These are phyloP conservation scores for Piezodorus guildinii DNA, from an alignment of 1,140 invertebrate genomes.

Conservation along the genomic window DNA sequence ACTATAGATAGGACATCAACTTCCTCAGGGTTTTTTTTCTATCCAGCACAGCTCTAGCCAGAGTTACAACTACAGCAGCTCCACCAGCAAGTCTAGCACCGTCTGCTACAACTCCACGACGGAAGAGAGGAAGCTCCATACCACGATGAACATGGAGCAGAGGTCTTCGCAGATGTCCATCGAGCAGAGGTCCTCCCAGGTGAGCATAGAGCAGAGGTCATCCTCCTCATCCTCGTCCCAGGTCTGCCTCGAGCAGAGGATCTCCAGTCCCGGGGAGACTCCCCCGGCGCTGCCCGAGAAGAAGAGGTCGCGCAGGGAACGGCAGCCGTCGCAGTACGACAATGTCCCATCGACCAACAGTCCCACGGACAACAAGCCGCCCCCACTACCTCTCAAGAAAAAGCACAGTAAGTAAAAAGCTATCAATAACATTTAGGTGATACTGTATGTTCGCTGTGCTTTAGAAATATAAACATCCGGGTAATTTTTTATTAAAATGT, in stretches of 20 bases:
- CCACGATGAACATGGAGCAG: slow-evolving; percentile 12
- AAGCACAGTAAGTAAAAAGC: slow-evolving; percentile 71
- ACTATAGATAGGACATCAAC: slow-evolving; percentile 21
- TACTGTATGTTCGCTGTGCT: too few relatives aligned
- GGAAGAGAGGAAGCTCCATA: not conserved
- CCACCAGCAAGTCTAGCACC: slow-evolving; percentile 10
- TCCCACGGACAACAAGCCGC: slow-evolving; percentile 49
- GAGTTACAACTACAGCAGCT: slow-evolving; percentile 17
- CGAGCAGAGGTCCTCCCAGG: not conserved
- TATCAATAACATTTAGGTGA: too few relatives aligned
- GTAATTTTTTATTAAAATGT: too few relatives aligned
- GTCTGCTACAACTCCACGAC: slow-evolving; percentile 1
- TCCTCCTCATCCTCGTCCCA: slow-evolving; percentile 2
- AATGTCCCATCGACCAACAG: slow-evolving; percentile 44
- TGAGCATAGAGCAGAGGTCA: not conserved
- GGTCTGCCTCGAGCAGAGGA: not conserved
- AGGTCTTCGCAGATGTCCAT: not conserved
- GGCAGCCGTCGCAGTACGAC: slow-evolving; percentile 61
- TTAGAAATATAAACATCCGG: not conserved
- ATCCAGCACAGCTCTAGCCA: slow-evolving; percentile 45
- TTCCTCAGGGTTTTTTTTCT: slow-evolving; percentile 56
- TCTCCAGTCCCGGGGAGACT: slow-evolving; percentile 20
- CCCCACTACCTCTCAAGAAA: slow-evolving; percentile 81
- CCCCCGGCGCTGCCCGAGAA: slow-evolving; percentile 58
- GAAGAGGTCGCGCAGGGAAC: slow-evolving; percentile 36